Evolutionary conservation across 2,113 vertebrate genomes (phyloP).

Genomic region (Vanacampus margaritifer): DNA sequence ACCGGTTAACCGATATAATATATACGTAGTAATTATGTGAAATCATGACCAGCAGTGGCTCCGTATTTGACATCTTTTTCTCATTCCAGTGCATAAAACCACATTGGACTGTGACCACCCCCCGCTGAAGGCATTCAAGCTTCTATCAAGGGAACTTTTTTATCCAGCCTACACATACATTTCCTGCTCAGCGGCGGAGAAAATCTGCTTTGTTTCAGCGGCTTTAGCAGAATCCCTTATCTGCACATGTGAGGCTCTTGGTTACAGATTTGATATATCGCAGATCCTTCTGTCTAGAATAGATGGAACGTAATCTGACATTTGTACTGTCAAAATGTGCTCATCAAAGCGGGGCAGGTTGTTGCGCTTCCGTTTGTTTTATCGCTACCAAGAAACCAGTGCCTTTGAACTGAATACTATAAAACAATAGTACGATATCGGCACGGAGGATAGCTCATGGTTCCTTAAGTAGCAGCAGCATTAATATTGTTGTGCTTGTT

Average conservation of each 20-base stretch:
- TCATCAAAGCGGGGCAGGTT: conserved; percentile 18
- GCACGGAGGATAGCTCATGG: conserved; percentile 28
- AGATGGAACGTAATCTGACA: conserved; percentile 24
- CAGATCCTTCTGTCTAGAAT: conserved; percentile 8
- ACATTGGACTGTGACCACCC: conserved; percentile 14
- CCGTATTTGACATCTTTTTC: conserved; percentile 26
- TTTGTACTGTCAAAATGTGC: conserved; percentile 27
- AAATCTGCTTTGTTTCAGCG: conserved; percentile 30
- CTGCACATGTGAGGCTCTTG: conserved; percentile 11
- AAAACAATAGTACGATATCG: conserved; percentile 16
- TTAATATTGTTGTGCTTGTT: conserved; percentile 10
- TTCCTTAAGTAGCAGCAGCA: conserved; percentile 18
- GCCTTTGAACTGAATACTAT: conserved; percentile 27
- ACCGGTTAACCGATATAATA: conserved; percentile 36
- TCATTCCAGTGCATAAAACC: conserved; percentile 19
- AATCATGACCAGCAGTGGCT: conserved; percentile 26
- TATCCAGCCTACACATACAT: conserved; percentile 23
- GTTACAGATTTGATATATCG: conserved; percentile 15
- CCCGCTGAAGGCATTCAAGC: conserved; percentile 23
- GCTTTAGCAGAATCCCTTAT: conserved; percentile 15
- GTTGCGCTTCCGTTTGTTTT: conserved; percentile 39
- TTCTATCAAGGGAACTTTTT: conserved; percentile 10
- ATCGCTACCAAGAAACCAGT: conserved; percentile 21
- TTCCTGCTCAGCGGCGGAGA: conserved; percentile 13
- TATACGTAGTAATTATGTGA: conserved; percentile 40